Conservation (phyloP, 1,140 invertebrate genomes). For the Zaprionus africanus region DNA sequence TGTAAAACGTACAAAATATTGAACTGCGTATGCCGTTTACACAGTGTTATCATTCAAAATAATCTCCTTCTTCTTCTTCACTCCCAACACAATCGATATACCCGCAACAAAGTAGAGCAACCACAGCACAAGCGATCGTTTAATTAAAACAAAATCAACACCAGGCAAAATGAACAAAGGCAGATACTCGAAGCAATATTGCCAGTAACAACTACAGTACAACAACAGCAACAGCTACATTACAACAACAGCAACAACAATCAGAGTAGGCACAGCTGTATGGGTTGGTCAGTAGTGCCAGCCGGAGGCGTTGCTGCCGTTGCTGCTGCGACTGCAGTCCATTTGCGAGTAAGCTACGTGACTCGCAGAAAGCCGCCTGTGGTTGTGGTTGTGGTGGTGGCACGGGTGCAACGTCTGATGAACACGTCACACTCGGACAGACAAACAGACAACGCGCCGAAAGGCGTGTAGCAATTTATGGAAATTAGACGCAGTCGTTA, state of each 20-base stretch:
- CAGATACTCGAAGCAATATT: constrained; percentile 18
- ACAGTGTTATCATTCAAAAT: too few species aligned
- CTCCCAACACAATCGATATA: not conserved
- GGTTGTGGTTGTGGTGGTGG: not conserved
- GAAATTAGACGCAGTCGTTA: constrained; percentile 46
- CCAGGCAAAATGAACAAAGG: constrained; percentile 9
- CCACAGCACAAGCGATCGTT: constrained; percentile 46
- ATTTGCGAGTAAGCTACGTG: constrained; percentile 39
- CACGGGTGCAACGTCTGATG: constrained; percentile 73
- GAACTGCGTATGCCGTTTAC: too few species aligned
- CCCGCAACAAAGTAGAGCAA: constrained; percentile 36
- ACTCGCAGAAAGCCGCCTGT: constrained; percentile 47
- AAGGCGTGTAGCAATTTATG: constrained; percentile 60
- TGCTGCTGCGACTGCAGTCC: constrained; percentile 33
- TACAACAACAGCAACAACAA: constrained; percentile 5
- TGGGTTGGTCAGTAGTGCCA: constrained; percentile 48
- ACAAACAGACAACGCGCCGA: constrained; percentile 38
- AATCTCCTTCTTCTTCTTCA: too few species aligned
- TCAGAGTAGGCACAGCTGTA: constrained; percentile 7
- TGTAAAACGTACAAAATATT: too few species aligned
- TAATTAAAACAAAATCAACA: constrained; percentile 77
- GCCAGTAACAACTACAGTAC: constrained; percentile 1
- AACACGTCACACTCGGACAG: constrained; percentile 73
- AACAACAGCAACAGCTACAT: constrained; percentile 4
- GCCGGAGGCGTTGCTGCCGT: constrained; percentile 44